Evolutionary conservation across 1,140 invertebrate genomes (phyloP), one percentile per base, ranked within the genome.

Genomic region (Schmidtea mediterranea): DNA sequence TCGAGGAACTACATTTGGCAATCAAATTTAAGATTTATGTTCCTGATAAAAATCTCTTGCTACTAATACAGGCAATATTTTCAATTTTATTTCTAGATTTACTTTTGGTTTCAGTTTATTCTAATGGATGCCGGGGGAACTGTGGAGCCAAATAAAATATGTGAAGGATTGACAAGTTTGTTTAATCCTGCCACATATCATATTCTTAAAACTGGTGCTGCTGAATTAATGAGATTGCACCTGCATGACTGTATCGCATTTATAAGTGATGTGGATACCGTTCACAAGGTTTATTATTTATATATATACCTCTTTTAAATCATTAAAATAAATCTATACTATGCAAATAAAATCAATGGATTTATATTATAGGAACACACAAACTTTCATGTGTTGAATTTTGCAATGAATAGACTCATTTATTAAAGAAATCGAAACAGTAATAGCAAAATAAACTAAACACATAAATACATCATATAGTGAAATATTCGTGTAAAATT

Each of bases 161-260:
- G 72, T 41, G 71, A 55, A 5, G 55, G 58, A 21, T 58, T 60
- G 12, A 53, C 56, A 13, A 52, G 53, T 15, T 55, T 57, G 12
- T 65, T 60, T 54, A 59, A 58, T 37, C 56, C 55, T 19, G 58
- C 61, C 45, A 56, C 59, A n/a, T 57, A 62, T 23, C 56, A 56
- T 46, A 54, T 71, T 40, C 62, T 78, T 38, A 65, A 76, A 52
- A 87, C 82, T 0, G 81, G 78, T 57, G 78, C 82, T 1, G 77
- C 80, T 0, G 90, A 97, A 63, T 86, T 81, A 58, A 77, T 95
- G 73, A 71, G 80, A 46, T 78, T 79, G 51, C 80, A 92, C 60
- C 70, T 95, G 6, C 74, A 74, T n/a, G 90, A 97, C 63, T 77
- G 84, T 48, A 70, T 95, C 13, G 89, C 97, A 46, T 90, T 97